Conservation (phyloP, 2,888 invertebrate genomes). For the Vanessa cardui region DNA sequence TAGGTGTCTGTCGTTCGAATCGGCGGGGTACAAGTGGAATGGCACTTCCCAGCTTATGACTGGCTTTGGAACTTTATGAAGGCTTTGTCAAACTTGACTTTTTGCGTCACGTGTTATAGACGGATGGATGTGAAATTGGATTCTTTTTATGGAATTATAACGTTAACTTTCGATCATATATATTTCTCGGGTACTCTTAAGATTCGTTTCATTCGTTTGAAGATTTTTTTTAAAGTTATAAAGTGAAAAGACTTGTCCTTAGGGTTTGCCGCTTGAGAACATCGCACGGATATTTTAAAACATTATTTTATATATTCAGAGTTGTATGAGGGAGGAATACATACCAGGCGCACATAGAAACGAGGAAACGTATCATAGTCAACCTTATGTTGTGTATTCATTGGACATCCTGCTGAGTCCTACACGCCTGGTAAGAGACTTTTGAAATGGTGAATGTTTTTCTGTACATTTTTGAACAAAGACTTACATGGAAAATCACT, state of each 20-base stretch:
- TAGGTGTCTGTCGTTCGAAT: slow-evolving; percentile 67
- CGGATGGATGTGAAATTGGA: slow-evolving; percentile 78
- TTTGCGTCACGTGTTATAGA: slow-evolving; percentile 76
- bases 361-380: slow-evolving; percentile 61
- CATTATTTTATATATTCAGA: slow-evolving; percentile 42
- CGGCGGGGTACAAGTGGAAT: slow-evolving; percentile 52
- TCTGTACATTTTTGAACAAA: slow-evolving; percentile 19
- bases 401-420: slow-evolving; percentile 58
- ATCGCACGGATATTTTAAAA: slow-evolving; percentile 38
- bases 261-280: slow-evolving; percentile 14
- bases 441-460: slow-evolving; percentile 61
- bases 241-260: slow-evolving; percentile 19
- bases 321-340: slow-evolving; percentile 45
- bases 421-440: slow-evolving; percentile 63
- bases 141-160: slow-evolving; percentile 63
- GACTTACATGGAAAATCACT: neutral
- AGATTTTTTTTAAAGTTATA: slow-evolving; percentile 14
- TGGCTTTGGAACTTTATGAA: slow-evolving; percentile 76
- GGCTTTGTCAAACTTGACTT: slow-evolving; percentile 68
- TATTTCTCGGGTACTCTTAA: slow-evolving; percentile 17
- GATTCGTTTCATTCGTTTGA: slow-evolving; percentile 38
- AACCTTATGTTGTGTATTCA: neutral
- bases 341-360: slow-evolving; percentile 65
- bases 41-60: slow-evolving; percentile 73
- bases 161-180: slow-evolving; percentile 40